Conservation (phyloP, 53 echinoderm and acorn worm species). For the Mesocentrotus franciscanus region DNA sequence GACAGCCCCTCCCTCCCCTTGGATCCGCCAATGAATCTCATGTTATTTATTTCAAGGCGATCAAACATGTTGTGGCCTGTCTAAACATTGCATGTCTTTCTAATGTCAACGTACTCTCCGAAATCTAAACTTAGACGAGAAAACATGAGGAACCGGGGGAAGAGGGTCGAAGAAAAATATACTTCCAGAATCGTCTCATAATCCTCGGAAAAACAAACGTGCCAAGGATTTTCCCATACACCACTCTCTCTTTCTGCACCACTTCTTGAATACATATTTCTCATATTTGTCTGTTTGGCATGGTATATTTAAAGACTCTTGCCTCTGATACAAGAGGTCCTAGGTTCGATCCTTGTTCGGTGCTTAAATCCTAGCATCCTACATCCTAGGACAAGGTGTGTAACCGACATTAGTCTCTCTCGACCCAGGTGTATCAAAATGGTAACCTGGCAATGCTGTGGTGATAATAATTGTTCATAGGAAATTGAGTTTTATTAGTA, state of each 20-base stretch:
- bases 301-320: no score
- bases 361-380: no score
- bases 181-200: background rate
- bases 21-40: background rate
- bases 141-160: background rate
- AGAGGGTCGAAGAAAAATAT: background rate
- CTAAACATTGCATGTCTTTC: background rate
- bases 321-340: no score
- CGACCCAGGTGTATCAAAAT: no score
- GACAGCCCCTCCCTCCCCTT: no score
- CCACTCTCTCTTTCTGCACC: background rate
- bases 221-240: conserved; percentile 11
- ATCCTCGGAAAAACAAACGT: conserved; percentile 37
- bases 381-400: no score
- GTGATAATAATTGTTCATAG: no score
- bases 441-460: no score
- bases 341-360: no score
- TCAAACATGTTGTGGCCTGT: background rate
- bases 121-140: background rate
- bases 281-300: background rate
- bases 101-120: conserved; percentile 9
- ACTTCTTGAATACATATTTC: background rate
- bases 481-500: no score
- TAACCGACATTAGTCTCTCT: no score
- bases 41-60: background rate